A percentile compares a stretch with the other conserved stretches of the same genome.
Evolutionary conservation across 2,888 invertebrate genomes (phyloP).

Genomic region (Eumacrocentrus americanus): DNA sequence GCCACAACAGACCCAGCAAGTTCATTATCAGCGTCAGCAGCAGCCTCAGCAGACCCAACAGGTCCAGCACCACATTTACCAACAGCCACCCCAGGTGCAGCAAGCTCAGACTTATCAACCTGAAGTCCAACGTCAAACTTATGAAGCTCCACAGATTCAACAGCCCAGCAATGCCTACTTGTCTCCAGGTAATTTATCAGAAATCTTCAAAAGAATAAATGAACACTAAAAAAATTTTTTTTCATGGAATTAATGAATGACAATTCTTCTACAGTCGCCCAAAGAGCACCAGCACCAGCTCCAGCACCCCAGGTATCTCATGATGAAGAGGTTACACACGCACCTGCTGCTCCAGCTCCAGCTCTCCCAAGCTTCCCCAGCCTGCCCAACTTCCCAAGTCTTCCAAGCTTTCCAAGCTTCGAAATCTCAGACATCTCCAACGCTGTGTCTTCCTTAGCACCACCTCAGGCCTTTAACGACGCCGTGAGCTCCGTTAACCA

Average conservation of each 20-base stretch:
- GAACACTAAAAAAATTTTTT: background rate
- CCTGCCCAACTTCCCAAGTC: background rate
- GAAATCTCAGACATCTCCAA: background rate
- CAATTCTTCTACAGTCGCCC: background rate
- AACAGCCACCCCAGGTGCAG: background rate
- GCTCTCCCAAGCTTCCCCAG: background rate
- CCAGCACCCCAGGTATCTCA: background rate
- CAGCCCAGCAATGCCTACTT: background rate
- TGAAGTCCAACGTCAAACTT: background rate
- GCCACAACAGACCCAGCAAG: background rate
- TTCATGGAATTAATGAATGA: no score
- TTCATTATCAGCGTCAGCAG: background rate
- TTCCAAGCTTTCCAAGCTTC: background rate
- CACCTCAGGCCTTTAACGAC: constrained; percentile 4
- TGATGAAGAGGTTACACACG: background rate
- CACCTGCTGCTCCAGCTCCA: constrained; percentile 1
- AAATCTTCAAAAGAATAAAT: no score
- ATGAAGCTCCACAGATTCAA: background rate
- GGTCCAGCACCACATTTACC: background rate
- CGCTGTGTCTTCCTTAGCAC: background rate
- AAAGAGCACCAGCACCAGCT: constrained; percentile 1
- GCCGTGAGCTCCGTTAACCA: background rate
- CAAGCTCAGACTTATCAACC: background rate
- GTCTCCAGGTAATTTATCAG: background rate
- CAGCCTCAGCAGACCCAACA: background rate